Evolutionary conservation across 1,140 invertebrate species (phyloP).

Genomic region (Leguminivora glycinivorella): DNA sequence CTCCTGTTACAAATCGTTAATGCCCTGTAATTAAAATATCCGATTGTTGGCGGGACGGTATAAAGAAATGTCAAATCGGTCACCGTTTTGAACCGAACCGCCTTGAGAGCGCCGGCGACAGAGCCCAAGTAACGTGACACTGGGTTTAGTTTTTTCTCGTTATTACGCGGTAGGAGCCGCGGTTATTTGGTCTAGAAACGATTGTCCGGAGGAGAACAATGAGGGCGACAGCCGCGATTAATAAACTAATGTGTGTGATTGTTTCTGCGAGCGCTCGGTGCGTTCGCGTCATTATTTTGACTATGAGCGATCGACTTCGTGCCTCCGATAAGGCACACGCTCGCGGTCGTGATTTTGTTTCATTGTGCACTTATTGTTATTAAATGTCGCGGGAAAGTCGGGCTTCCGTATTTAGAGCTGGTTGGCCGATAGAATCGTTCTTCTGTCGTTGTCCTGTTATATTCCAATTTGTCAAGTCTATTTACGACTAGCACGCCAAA

Average conservation of each 20-base stretch:
- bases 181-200: constrained; percentile 73
- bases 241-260: constrained; percentile 73
- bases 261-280: constrained; percentile 44
- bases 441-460: background rate
- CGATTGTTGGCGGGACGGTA: constrained; percentile 5
- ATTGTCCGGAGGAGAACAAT: constrained; percentile 71
- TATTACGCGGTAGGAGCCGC: constrained; percentile 43
- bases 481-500: background rate
- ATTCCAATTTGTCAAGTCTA: background rate
- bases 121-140: constrained; percentile 55
- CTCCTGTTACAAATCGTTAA: constrained; percentile 16
- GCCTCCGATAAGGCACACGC: constrained; percentile 64
- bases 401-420: constrained; percentile 52
- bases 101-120: constrained; percentile 43
- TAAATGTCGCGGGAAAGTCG: constrained; percentile 43
- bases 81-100: constrained; percentile 34
- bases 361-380: constrained; percentile 48
- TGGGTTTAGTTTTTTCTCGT: constrained; percentile 48
- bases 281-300: constrained; percentile 65
- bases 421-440: background rate
- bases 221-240: constrained; percentile 58
- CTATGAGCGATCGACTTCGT: constrained; percentile 66
- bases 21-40: constrained; percentile 26
- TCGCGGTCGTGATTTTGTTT: constrained; percentile 56
- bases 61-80: constrained; percentile 28